These are phyloP conservation scores for Melopsittacus undulatus DNA, from an alignment of 2,797 vertebrate genomes.

Conservation along the genomic window DNA sequence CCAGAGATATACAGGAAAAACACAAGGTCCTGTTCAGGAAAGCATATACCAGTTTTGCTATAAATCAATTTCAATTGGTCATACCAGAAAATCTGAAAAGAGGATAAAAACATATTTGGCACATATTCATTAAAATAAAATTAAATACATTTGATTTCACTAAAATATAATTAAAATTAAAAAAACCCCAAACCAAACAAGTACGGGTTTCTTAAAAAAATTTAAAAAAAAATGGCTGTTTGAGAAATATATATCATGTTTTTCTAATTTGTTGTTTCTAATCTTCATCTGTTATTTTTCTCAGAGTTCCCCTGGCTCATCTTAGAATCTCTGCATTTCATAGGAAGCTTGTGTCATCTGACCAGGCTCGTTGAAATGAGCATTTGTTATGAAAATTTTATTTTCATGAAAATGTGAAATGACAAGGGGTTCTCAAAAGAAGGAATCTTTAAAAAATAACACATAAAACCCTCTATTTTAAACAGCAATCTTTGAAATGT, in stretches of 20 bases:
- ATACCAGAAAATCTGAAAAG: background rate
- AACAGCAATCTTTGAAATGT: background rate
- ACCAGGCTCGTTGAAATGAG: background rate
- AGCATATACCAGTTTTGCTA: background rate
- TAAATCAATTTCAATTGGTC: background rate
- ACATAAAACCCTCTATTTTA: background rate
- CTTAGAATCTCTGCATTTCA: background rate
- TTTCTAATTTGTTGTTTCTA: background rate
- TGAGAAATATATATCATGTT: background rate
- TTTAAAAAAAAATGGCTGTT: background rate
- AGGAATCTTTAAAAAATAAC: background rate
- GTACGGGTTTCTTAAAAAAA: background rate
- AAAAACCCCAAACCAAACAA: background rate
- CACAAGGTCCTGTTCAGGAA: background rate
- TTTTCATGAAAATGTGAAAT: background rate
- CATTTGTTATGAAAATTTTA: background rate
- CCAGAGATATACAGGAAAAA: background rate
- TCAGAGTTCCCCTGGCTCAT: background rate
- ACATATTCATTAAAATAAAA: background rate
- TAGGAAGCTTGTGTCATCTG: background rate
- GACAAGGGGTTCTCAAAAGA: background rate
- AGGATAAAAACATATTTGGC: background rate
- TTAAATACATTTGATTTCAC: background rate
- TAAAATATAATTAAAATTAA: background rate
- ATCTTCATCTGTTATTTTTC: background rate